Conservation (phyloP, 2,113 vertebrate species). For the Thalassoma bifasciatum region DNA sequence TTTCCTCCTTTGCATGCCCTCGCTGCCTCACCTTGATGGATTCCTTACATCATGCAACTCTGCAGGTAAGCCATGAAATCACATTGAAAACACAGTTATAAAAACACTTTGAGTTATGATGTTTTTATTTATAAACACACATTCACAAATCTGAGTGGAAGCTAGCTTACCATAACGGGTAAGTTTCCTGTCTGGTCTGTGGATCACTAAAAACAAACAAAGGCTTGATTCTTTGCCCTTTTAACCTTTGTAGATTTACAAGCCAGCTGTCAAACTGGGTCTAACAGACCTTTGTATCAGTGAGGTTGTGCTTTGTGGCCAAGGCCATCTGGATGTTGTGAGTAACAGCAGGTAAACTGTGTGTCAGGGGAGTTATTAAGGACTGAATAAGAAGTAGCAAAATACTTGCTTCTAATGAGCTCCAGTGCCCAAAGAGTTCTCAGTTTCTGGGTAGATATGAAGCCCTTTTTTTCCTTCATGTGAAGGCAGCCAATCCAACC, state of each 20-base stretch:
- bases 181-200: conserved; percentile 30
- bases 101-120: not conserved
- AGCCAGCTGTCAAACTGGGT: conserved; percentile 51
- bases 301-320: conserved; percentile 24
- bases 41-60: conserved; percentile 25
- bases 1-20: conserved; percentile 25
- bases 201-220: conserved; percentile 27
- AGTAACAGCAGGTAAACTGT: conserved; percentile 14
- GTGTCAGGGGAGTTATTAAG: conserved; percentile 7
- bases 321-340: conserved; percentile 26
- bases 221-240: conserved; percentile 23
- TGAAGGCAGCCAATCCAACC: conserved; percentile 3
- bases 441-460: not conserved
- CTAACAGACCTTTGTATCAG: conserved; percentile 18
- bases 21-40: conserved; percentile 27
- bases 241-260: conserved; percentile 21
- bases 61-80: conserved; percentile 71
- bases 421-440: conserved; percentile 6
- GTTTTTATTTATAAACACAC: not conserved
- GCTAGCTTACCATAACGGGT: no score
- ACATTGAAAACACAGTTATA: not conserved
- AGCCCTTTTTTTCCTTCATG: not conserved
- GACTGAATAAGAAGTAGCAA: conserved; percentile 14
- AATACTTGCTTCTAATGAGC: conserved; percentile 28
- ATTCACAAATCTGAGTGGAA: not conserved